Evolutionary conservation across 2,888 invertebrate species (phyloP), one percentile per base, ranked within the genome.

Genomic region (Notodonta ziczac): DNA sequence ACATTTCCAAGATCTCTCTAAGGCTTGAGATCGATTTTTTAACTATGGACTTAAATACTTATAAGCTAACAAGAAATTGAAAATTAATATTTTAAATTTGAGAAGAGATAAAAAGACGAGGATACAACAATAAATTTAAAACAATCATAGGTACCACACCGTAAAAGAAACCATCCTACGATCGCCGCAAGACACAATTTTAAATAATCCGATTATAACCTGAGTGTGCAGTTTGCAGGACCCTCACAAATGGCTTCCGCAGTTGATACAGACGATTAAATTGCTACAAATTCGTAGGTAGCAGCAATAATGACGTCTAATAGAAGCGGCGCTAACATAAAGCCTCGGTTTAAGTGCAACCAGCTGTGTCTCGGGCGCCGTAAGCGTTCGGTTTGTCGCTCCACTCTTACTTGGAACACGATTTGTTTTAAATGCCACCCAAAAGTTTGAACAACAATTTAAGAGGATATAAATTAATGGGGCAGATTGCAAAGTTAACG

Each of bases 331-430:
- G 77, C 81, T 79, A 82, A 80, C 82, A 83, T 87, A 86, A 85
- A 88, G 85, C 83, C 77, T 78, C 67, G 81, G 82, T 84, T 87
- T 88, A 85, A 86, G 81, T 83, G 82, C 83, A 77, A 72, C 76
- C 89, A 89, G 85, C 87, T 89, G 89, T 77, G 86, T 77, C 85
- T 74, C 77, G 76, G 66, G 72, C 81, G 77, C 78, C 81, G 82
- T 82, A 83, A 84, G 83, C 80, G 82, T 83, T 82, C 80, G 73
- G 75, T 82, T 82, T 84, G 83, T 77, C 73, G 81, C 78, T 78
- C 80, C 78, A 80, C 74, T 81, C 71, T 77, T 78, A 76, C 78
- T 75, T 65, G 61, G 58, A 75, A 79, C 78, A 80, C 80, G 80
- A 83, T 82, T 82, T 82, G 77, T 83, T 81, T 77, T 77, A 75